Evolutionary conservation across 2,888 invertebrate genomes (phyloP).

Genomic region (Stenotaenia linearis): DNA sequence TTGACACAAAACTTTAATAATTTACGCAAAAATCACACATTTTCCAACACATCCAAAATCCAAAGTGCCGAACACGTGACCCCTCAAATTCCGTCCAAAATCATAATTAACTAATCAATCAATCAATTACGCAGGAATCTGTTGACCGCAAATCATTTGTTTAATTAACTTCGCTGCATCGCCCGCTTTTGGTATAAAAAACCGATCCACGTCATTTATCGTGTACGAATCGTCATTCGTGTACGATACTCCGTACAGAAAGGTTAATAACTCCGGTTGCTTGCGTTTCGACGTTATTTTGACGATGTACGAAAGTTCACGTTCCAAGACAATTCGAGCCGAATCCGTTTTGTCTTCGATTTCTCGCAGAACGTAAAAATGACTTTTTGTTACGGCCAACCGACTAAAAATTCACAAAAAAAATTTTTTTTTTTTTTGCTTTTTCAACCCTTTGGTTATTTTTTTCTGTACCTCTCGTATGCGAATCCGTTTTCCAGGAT

Average conservation of each 20-base stretch:
- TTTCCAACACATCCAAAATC: no score
- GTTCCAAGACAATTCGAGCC: slow-evolving; percentile 77
- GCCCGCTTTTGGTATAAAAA: slow-evolving; percentile 84
- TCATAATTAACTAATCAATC: no score
- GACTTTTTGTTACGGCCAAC: slow-evolving; percentile 75
- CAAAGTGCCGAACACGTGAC: no score
- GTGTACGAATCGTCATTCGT: slow-evolving; percentile 66
- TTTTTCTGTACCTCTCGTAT: slow-evolving; percentile 59
- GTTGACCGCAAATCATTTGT: slow-evolving; percentile 67
- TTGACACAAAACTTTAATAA: no score
- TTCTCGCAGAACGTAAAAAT: slow-evolving; percentile 78
- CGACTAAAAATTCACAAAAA: slow-evolving; percentile 56
- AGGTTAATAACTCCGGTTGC: slow-evolving; percentile 92
- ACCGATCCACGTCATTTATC: slow-evolving; percentile 82
- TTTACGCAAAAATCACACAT: no score
- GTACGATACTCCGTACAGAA: slow-evolving; percentile 89
- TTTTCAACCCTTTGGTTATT: background rate
- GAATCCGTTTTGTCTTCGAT: slow-evolving; percentile 67
- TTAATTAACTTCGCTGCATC: slow-evolving; percentile 85
- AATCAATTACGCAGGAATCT: background rate
- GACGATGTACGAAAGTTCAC: slow-evolving; percentile 84
- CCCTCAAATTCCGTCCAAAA: no score
- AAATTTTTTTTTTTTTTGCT: background rate
- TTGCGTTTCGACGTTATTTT: slow-evolving; percentile 95
- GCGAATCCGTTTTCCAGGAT: slow-evolving; percentile 81